Evolutionary conservation across 2,888 invertebrate species (phyloP).

Genomic region (Gandaritis pyraliata): DNA sequence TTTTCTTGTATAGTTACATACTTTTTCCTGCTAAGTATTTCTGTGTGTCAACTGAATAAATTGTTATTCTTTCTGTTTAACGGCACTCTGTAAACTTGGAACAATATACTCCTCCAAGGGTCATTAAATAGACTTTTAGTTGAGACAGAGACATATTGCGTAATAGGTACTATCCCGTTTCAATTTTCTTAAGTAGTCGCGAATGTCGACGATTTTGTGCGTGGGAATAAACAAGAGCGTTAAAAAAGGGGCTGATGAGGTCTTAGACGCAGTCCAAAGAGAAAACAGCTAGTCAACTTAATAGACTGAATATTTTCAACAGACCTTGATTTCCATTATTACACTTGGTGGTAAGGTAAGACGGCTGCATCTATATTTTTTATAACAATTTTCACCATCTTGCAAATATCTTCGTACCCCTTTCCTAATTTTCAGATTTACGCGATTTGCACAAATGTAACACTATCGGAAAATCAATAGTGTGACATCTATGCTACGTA

Average conservation of each 20-base stretch:
- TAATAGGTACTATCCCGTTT: slow-evolving; percentile 54
- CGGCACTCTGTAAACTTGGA: slow-evolving; percentile 10
- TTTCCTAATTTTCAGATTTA: too few species aligned
- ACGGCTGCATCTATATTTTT: too few species aligned
- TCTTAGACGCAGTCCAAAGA: slow-evolving; percentile 3
- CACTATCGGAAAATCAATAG: too few species aligned
- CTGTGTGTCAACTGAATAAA: too few species aligned
- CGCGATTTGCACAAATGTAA: too few species aligned
- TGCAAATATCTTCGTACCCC: too few species aligned
- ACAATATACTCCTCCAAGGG: slow-evolving; percentile 38
- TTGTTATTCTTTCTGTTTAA: background rate
- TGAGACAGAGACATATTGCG: slow-evolving; percentile 58
- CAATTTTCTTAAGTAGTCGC: slow-evolving; percentile 77
- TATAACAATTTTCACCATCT: too few species aligned
- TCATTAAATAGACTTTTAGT: slow-evolving; percentile 51
- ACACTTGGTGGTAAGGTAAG: too few species aligned
- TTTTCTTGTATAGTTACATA: too few species aligned
- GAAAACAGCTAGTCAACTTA: slow-evolving; percentile 4
- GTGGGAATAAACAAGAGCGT: slow-evolving; percentile 67
- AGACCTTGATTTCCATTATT: too few species aligned
- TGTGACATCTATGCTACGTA: too few species aligned
- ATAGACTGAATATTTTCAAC: background rate
- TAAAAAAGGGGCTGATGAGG: slow-evolving; percentile 63
- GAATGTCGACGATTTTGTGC: slow-evolving; percentile 69
- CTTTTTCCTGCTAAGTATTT: too few species aligned